Base-by-base conservation (phyloP, 2,797 vertebrate genomes). In the Acestrorhynchus altus region DNA sequence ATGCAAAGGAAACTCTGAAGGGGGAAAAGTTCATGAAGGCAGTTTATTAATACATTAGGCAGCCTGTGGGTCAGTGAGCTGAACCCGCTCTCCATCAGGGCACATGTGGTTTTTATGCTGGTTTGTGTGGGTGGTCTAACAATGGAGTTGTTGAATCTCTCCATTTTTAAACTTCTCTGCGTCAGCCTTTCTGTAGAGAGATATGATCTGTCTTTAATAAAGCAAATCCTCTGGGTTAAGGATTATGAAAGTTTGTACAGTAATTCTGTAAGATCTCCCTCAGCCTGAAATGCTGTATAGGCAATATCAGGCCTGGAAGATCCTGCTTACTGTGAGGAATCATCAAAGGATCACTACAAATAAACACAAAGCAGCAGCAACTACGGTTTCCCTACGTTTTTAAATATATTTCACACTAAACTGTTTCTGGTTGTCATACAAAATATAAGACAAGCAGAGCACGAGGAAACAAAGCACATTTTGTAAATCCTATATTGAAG, bases 81-180 rank as follows among this genome's bases (percentile, higher is more conserved):
- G 86, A 88, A 89, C 85, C 57, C 81, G 78, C 85, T 90, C 90
- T 87, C 80, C 71, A 82, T 83, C 82, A 42, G 74, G 18, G 75
- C 66, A 77, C 88, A 89, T 92, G 91, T 93, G 91, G 88, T 92
- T 93, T 92, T 89, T 90, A 85, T 93, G 88, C 88, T 76, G 0
- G 8, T 86, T 92, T 76, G 83, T 84, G 92, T 96, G 94, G 95
- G 95, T 95, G 94, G 95, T 95, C 95, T 89, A 87, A 84, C 67
- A 72, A 77, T 84, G 74, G 80, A 85, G 88, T 77, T 89, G 90
- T n/a, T n/a, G 93, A 79, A 72, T 77, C 54, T 56, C 35, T 54
- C 76, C 76, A 63, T 82, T 85, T 85, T 72, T 52, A 63, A 83
- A 74, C 76, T 76, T 67, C 46, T 59, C 40, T 52, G 18, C 57